Evolutionary conservation across 2,797 vertebrate genomes (phyloP).

Genomic region (Potorous gilbertii): DNA sequence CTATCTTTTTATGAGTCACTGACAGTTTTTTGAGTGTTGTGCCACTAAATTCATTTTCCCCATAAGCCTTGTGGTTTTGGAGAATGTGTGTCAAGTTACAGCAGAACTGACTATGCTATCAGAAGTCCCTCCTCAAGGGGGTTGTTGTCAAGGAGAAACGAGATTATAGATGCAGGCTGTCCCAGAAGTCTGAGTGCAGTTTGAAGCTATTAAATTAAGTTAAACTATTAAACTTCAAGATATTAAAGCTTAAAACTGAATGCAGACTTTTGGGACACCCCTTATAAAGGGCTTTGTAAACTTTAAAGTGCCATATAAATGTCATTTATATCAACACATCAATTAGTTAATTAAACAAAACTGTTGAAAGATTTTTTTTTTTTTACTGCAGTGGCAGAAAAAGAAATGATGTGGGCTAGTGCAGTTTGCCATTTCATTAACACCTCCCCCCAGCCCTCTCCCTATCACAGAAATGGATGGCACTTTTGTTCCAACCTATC

Average conservation of each 20-base stretch:
- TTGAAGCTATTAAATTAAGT: not conserved
- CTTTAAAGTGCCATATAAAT: not conserved
- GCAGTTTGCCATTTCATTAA: not conserved
- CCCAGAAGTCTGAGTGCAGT: not conserved
- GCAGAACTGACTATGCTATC: not conserved
- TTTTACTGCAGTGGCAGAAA: not conserved
- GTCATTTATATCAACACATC: not conserved
- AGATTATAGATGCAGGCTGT: not conserved
- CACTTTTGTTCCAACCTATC: not conserved
- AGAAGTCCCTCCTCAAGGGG: not conserved
- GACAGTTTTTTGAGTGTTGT: not conserved
- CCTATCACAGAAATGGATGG: not conserved
- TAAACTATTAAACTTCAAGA: not conserved
- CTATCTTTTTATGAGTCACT: not conserved
- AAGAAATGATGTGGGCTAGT: not conserved
- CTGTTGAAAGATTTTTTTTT: not conserved
- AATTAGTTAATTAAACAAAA: not conserved
- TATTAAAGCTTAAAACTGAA: not conserved
- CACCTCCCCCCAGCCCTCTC: not conserved
- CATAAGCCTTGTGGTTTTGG: not conserved
- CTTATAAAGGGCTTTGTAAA: not conserved
- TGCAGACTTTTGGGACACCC: not conserved
- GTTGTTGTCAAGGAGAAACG: too few species aligned
- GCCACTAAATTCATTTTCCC: not conserved
- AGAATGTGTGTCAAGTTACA: not conserved